phyloP scores from a whole-genome alignment of 2,888 invertebrate species.

The Mycalesis mineus region DNA sequence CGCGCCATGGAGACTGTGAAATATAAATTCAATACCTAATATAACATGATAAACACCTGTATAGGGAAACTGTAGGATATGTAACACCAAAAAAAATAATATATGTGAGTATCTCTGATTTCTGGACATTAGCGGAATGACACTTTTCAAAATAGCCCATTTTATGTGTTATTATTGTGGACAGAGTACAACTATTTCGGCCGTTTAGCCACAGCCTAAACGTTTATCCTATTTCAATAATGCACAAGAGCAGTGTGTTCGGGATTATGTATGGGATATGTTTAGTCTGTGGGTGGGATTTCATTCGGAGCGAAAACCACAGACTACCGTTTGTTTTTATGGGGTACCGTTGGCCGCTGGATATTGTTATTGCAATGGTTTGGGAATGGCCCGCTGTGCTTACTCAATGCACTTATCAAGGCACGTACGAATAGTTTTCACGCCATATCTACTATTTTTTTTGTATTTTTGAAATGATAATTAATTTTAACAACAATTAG shows the following conservation, averaged over 20 bases:
- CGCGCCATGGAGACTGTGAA: no score
- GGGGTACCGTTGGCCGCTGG: constrained; percentile 48
- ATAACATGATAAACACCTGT: no score
- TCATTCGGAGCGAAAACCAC: constrained; percentile 51
- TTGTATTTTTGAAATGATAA: not conserved
- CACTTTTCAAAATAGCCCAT: constrained; percentile 50
- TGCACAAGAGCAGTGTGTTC: constrained; percentile 17
- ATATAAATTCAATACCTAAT: no score
- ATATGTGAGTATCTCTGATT: constrained; percentile 32
- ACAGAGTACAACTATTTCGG: constrained; percentile 40
- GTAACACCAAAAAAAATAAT: no score
- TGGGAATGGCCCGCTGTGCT: constrained; percentile 42
- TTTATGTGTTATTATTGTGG: constrained; percentile 57
- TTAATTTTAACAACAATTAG: not conserved
- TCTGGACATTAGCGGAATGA: constrained; percentile 47
- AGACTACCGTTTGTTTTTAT: constrained; percentile 63
- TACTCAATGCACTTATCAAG: constrained; percentile 47
- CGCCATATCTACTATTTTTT: constrained; percentile 11
- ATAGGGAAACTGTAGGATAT: no score
- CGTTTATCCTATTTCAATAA: not conserved
- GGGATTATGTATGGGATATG: not conserved
- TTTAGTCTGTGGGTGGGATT: constrained; percentile 37
- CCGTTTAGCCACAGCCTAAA: constrained; percentile 34
- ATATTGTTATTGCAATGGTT: constrained; percentile 61
- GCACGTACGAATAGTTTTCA: constrained; percentile 34